Base-by-base conservation (phyloP, 2,113 vertebrate species). In the Hippocampus comes region DNA sequence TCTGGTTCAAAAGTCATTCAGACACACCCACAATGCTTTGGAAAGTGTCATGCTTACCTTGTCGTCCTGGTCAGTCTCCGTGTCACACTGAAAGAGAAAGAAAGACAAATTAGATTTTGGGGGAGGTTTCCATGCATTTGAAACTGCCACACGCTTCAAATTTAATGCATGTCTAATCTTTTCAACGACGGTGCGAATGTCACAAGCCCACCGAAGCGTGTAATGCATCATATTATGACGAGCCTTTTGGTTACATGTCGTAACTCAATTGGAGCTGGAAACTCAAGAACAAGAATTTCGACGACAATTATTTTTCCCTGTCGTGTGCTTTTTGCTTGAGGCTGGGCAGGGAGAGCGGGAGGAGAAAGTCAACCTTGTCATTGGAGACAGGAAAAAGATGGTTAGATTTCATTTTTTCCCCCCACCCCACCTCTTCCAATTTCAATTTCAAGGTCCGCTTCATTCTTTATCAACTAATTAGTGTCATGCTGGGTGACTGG, bases 391-490 rank as follows among this genome's bases (percentile, higher is more conserved):
- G 72, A 66, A 76, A 68, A 85, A 87, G 84, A 78, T 70, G 81
- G 87, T 78, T 85, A 84, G 82, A 90, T 92, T 91, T 91, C 84
- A 87, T 89, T 89, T 91, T 90, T 89, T 53, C 4, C 20, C 17
- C 25, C 15, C 34, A 38, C 34, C 34, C 34, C 34, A 38, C 30
- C 49, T 82, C 72, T 84, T 90, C 87, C 95, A 95, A 95, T 96
- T 95, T 95, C 95, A 97, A 97, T 98, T 98, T 98, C 96, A 97
- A 97, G 96, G 94, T 97, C 95, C 77, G 89, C 95, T 97, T 96
- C 95, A 96, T 96, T 97, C 95, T 90, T 87, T 94, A 96, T 95
- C 94, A 95, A 94, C 94, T 95, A 95, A 97, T 97, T 96, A 95
- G 94, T 86, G 92, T 89, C 88, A 89, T 93, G 93, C 93, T 94